Evolutionary conservation across 1,140 invertebrate species (phyloP), one percentile per base, ranked within the genome.

Genomic region (Pogonognathellus flavescens): DNA sequence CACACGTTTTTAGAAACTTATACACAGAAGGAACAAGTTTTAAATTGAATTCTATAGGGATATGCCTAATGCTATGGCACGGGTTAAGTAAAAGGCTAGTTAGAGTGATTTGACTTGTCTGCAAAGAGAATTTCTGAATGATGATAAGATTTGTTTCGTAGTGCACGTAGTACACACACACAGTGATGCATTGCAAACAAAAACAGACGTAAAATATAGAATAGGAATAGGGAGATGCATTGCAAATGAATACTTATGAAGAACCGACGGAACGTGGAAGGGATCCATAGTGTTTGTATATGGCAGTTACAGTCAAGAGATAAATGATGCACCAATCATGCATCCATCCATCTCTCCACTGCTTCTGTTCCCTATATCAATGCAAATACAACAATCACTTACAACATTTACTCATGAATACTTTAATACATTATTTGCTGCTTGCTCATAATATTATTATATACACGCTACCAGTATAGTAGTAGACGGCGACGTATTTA

Each of bases 301-400:
- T 76, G 14, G 25, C 25, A 49, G 70, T 50, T 49, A n/a, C 49
- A 49, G 70, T 50, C 11, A 76, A 18, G 70, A 49, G 70, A 76
- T 76, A 76, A 31, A 76, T 76, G 41, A 76, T 76, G 41, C 70
- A 76, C 49, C 49, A 76, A 76, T 76, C 70, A 76, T 76, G n/a
- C 70, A 76, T 76, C 70, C 70, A 31, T 76, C 70, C 16, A n/a
- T 76, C 25, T 76, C 70, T 41, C 20, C 70, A 14, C 41, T 50
- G 25, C 41, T 50, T 41, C 66, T 70, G 70, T 76, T 76, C 41
- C 0, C 41, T 49, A 7, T 3, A 49, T 2, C 41, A 49, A n/a
- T 18, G 49, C 11, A n/a, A n/a, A 16, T 25, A 22, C 25, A 25
- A 70, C 14, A 76, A 31, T 76, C 25, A 49, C 31, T 41, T 41